Evolutionary conservation across 2,888 invertebrate genomes (phyloP).

Genomic region (Cerceris rybyensis): DNA sequence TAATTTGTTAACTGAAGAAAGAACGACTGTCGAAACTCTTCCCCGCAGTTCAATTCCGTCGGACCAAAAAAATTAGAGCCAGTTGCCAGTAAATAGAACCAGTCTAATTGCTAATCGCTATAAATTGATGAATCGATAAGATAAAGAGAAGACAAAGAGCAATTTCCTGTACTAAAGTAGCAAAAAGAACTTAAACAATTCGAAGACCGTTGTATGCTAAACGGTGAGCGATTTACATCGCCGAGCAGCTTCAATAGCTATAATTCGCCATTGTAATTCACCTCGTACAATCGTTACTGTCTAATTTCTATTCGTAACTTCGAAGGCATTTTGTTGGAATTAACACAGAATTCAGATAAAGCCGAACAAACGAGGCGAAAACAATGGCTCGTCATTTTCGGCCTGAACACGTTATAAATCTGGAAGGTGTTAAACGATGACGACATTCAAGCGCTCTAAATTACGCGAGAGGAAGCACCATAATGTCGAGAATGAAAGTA

Average conservation of each 20-base stretch:
- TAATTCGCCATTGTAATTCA: constrained; percentile 21
- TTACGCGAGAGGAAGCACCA: constrained; percentile 5
- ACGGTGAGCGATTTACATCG: constrained; percentile 13
- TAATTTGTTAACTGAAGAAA: too few relatives aligned
- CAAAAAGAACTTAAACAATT: background rate
- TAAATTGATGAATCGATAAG: too few relatives aligned
- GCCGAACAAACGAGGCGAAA: background rate
- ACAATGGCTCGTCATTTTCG: constrained; percentile 39
- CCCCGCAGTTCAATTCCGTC: too few relatives aligned
- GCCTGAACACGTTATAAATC: constrained; percentile 27
- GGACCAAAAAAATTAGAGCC: too few relatives aligned
- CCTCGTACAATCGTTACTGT: constrained; percentile 11
- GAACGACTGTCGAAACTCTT: too few relatives aligned
- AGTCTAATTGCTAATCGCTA: too few relatives aligned
- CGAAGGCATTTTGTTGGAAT: background rate
- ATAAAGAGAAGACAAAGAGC: too few relatives aligned
- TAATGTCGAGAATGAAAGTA: background rate
- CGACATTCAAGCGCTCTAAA: constrained; percentile 24
- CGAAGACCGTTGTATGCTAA: background rate
- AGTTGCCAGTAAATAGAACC: too few relatives aligned
- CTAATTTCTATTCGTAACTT: constrained; percentile 36
- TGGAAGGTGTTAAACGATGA: constrained; percentile 22
- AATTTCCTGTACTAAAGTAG: background rate
- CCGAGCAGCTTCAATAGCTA: background rate
- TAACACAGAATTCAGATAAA: constrained; percentile 29